Evolutionary conservation across 2,797 vertebrate species (phyloP).

Genomic region (Thripadectes ignobilis): DNA sequence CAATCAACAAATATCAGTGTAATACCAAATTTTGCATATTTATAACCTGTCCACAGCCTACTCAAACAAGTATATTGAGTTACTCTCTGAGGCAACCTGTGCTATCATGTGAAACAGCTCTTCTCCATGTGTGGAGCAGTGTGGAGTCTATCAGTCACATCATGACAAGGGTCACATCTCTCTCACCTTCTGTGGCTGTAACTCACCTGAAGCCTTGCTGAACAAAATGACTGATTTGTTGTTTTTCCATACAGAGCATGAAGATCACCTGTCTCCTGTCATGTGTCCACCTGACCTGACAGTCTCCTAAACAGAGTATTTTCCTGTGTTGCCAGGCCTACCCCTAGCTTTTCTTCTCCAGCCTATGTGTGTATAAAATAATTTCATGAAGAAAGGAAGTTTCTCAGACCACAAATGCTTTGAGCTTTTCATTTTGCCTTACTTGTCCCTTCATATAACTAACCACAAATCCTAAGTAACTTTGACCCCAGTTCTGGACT

Average conservation of each 20-base stretch:
- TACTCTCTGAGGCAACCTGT: background rate
- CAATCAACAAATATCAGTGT: slow-evolving; percentile 29
- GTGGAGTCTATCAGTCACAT: background rate
- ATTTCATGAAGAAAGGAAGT: background rate
- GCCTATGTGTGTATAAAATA: rapidly evolving
- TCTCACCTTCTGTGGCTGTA: background rate
- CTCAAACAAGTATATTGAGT: background rate
- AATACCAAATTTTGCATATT: slow-evolving; percentile 38
- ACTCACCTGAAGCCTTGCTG: background rate
- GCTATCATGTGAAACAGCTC: background rate
- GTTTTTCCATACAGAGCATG: rapidly evolving
- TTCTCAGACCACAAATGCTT: background rate
- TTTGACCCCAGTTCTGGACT: background rate
- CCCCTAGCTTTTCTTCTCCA: background rate
- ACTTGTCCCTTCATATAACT: background rate
- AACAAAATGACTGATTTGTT: background rate
- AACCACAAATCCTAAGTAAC: background rate
- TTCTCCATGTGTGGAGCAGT: background rate
- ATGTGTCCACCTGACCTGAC: background rate
- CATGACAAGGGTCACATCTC: background rate
- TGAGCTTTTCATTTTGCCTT: background rate
- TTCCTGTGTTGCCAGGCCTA: background rate
- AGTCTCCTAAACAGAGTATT: background rate
- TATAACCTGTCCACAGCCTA: background rate
- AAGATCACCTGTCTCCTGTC: background rate